Base-by-base conservation (phyloP, 2,113 vertebrate genomes). In the Bujurquina vittata region DNA sequence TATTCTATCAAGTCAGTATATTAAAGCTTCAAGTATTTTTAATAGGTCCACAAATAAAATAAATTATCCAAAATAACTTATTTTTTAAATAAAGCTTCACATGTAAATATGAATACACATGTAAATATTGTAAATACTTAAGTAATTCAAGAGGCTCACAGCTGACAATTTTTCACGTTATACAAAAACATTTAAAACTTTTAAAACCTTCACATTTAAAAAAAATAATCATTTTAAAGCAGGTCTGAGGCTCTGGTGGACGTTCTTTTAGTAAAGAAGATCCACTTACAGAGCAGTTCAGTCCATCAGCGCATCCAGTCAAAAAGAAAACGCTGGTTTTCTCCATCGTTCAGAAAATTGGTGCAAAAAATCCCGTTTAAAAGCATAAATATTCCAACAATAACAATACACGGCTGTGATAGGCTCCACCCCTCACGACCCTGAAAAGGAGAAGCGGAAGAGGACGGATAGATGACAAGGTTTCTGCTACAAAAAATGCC, bases 31-130 rank as follows among this genome's bases (percentile, higher is more conserved):
- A 88, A 75, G 35, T 84, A 57, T 2, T 43, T 77, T 12, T 9
- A 79, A 75, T 35, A 8, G 78, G 75, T 33, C 55, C 37, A 78
- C 54, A 85, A 77, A 77, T 15, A 72, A 1, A 86, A 88, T 88
- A 87, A 87, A 89, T 88, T 40, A 4, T 55, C 4, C 57, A 75
- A 80, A 85, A 83, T 79, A 87, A 85, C 14, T 84, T 82, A 88
- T 14, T 43, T 54, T 62, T 49, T 31, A 77, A 79, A 89, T 74
- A 87, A 49, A 63, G 29, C 5, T 54, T 73, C 11, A 62, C 23
- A 26, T 26, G 3, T 26, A 26, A 26, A 26, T 26, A 26, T 26
- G 26, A 26, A 37, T 11, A 72, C 10, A 49, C 40, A 69, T 26
- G 23, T 52, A 40, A 20, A 31, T 2, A 58, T n/a, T 43, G 5